Evolutionary conservation across 2,888 invertebrate genomes (phyloP), one percentile per base, ranked within the genome.

Genomic region (Smittia aterrima): DNA sequence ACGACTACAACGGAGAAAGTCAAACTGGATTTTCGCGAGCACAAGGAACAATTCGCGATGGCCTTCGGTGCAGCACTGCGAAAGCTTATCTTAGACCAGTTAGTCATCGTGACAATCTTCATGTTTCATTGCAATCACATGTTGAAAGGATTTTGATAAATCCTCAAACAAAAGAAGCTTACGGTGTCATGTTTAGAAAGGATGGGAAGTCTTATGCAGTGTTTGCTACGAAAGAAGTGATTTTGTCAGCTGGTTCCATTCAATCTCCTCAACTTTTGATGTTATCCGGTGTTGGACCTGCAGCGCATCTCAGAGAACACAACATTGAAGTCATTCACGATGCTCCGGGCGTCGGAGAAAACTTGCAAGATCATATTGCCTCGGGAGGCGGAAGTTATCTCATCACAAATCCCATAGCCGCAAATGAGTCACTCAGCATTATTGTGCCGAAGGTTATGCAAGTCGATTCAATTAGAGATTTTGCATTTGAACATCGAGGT

Each of bases 191-290:
- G 75, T 90, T 91, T 77, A 85, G 83, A n/a, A 53, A 71, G 54
- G 80, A 83, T 2, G 78, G 78, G 1, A 77, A 78, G 27, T 84
- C 83, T 7, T 84, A 83, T 74, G 84, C 84, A n/a, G 85, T 90
- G 0, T 84, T 82, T 76, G 91, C 91, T 0, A 85, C 84, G 7
- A 88, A 87, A 78, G 96, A 96, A 82, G 88, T 97, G 0, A 91
- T 98, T 76, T 80, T 98, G 47, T 90, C 93, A 18, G 93, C 93
- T 0, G 98, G 96, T 1, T 83, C 93, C 0, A 86, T 96, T 76
- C 91, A 92, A 79, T 89, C 92, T 1, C 94, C 95, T 0, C 95
- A 96, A 79, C 78, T 96, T 18, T 84, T 96, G 38, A 92, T 95
- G 92, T 80, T 96, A 54, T 93, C 94, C 0, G 96, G 96, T 0